These are phyloP conservation scores for Mesochorus sp. DNA, from an alignment of 2,888 invertebrate genomes.

Conservation along the genomic window DNA sequence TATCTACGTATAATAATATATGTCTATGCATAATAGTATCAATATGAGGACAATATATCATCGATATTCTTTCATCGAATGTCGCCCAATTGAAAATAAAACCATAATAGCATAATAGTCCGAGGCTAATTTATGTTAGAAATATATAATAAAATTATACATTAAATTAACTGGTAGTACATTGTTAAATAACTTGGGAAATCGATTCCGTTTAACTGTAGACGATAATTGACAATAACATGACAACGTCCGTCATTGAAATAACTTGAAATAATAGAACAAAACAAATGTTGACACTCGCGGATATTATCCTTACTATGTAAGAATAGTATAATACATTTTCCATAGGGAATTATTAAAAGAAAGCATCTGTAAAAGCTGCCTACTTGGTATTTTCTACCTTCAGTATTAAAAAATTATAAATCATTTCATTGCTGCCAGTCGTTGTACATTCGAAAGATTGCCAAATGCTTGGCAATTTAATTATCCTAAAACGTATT, in stretches of 20 bases:
- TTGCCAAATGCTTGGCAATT: constrained; percentile 49
- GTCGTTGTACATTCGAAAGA: constrained; percentile 67
- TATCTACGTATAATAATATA: constrained; percentile 9
- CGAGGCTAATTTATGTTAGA: constrained; percentile 31
- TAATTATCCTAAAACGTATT: constrained; percentile 31
- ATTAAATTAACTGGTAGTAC: constrained; percentile 11
- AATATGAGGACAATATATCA: constrained; percentile 38
- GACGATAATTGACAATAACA: constrained; percentile 49
- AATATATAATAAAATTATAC: constrained; percentile 33
- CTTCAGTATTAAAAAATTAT: constrained; percentile 20
- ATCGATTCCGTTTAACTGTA: background rate
- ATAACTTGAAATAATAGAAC: constrained; percentile 50
- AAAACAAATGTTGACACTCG: constrained; percentile 67
- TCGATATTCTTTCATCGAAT: constrained; percentile 35
- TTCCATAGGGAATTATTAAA: constrained; percentile 70
- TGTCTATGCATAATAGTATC: constrained; percentile 11
- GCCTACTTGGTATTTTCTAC: constrained; percentile 58
- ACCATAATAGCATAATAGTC: constrained; percentile 44
- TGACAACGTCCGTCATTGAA: constrained; percentile 51
- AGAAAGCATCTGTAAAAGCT: constrained; percentile 73
- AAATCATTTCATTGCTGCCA: constrained; percentile 72
- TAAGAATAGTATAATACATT: constrained; percentile 71
- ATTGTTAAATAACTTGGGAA: constrained; percentile 8
- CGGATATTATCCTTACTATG: constrained; percentile 67
- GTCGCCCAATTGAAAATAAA: constrained; percentile 40